Conservation (phyloP, 2,113 vertebrate genomes). For the Circaetus cinerascens region DNA sequence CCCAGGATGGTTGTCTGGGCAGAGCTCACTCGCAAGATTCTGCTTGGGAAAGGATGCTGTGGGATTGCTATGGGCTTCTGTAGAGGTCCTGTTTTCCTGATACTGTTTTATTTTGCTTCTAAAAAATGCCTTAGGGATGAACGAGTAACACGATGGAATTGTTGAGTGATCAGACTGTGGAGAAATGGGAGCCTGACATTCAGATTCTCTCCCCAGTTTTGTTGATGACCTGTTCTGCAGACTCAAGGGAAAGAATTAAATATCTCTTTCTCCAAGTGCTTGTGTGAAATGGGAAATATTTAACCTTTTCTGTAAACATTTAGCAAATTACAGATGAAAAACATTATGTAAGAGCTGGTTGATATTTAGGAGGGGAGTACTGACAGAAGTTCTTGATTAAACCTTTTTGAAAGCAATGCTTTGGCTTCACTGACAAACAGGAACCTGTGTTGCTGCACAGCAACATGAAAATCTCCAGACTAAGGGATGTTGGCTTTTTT, state of each 20-base stretch:
- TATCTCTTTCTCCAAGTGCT: not conserved
- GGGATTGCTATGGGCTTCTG: not conserved
- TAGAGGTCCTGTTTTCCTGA: not conserved
- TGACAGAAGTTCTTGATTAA: not conserved
- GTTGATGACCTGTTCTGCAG: not conserved
- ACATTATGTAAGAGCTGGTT: not conserved
- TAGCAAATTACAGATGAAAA: not conserved
- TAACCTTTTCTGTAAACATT: not conserved
- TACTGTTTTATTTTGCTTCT: not conserved
- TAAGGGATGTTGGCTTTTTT: not conserved
- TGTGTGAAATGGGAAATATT: not conserved
- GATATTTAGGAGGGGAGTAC: not conserved
- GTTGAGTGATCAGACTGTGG: not conserved
- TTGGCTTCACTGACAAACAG: not conserved
- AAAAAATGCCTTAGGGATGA: not conserved
- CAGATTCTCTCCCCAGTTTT: not conserved
- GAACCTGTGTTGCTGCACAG: not conserved
- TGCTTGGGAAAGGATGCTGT: not conserved
- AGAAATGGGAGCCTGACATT: not conserved
- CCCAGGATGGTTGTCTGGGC: not conserved
- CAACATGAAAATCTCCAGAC: not conserved
- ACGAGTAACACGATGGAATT: fast-evolving
- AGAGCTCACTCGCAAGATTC: not conserved
- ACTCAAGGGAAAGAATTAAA: not conserved
- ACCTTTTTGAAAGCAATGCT: not conserved